Conservation (phyloP, 30 jellyfish, hydroid and myxozoan genomes). For the Aurelia aurita region DNA sequence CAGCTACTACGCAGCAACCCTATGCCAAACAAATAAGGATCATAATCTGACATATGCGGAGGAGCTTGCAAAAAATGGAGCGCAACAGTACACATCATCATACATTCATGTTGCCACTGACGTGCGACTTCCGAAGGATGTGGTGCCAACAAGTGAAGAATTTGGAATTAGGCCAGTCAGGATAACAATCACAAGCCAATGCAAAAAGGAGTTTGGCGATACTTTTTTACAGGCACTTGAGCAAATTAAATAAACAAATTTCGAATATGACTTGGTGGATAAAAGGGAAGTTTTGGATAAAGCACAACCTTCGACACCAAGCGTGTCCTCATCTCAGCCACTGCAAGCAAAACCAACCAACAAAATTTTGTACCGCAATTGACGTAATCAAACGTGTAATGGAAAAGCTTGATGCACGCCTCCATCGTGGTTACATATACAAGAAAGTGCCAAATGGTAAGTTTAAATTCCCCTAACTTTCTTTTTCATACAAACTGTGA, state of each 20-base stretch:
- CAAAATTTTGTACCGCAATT: conserved; percentile 8
- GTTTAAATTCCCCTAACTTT: too few species aligned
- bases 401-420: conserved; percentile 9
- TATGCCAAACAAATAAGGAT: background rate
- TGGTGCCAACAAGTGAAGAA: background rate
- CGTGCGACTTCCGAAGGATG: too few species aligned
- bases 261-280: conserved; percentile 20
- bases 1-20: background rate
- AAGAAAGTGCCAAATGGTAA: conserved; percentile 8
- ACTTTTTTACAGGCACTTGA: background rate
- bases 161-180: background rate
- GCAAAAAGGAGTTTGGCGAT: background rate
- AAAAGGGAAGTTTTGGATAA: too few species aligned
- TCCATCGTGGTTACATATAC: conserved; percentile 1
- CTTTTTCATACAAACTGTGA: too few species aligned
- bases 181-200: background rate
- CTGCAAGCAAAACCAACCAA: too few species aligned
- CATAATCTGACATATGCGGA: background rate
- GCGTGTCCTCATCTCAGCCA: too few species aligned
- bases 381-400: conserved; percentile 22
- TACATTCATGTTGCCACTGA: too few species aligned
- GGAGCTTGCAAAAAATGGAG: background rate
- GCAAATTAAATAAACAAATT: background rate
- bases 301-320: too few species aligned
- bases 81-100: background rate